Evolutionary conservation across 2,113 vertebrate species (phyloP).

Genomic region (Clarias magur): DNA sequence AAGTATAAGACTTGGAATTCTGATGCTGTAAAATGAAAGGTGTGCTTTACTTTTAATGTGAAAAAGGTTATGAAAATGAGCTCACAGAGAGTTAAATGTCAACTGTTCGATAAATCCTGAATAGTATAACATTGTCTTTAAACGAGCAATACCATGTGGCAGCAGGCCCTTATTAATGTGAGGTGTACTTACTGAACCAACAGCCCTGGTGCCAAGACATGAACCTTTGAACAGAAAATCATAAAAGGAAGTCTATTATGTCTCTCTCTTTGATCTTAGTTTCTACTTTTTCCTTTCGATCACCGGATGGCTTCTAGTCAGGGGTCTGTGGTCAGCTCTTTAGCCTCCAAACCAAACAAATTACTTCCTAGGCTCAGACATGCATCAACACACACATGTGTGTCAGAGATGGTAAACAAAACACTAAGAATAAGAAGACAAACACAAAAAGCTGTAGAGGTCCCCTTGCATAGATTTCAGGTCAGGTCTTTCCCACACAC

Average conservation of each 20-base stretch:
- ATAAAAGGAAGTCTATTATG: neutral
- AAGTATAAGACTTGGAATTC: slow-evolving; percentile 7
- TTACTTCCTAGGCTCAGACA: slow-evolving; percentile 52
- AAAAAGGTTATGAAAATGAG: neutral
- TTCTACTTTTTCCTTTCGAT: slow-evolving; percentile 21
- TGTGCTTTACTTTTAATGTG: neutral
- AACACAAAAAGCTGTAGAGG: slow-evolving; percentile 52
- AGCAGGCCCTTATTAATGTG: neutral
- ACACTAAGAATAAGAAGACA: slow-evolving; percentile 51
- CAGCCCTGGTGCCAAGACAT: neutral
- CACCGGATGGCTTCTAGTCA: slow-evolving; percentile 49
- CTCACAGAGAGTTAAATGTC: neutral
- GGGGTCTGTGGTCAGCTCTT: slow-evolving; percentile 59
- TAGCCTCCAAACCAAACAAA: slow-evolving; percentile 71
- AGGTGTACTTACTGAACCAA: neutral
- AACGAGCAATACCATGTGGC: slow-evolving; percentile 18
- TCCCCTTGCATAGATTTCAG: slow-evolving; percentile 42
- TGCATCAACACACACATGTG: slow-evolving; percentile 12
- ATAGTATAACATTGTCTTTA: slow-evolving; percentile 8
- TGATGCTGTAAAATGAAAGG: neutral
- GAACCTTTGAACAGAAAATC: slow-evolving; percentile 15
- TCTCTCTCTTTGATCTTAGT: slow-evolving; percentile 23
- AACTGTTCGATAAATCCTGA: neutral
- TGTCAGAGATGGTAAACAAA: slow-evolving; percentile 38
- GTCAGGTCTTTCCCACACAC: slow-evolving; percentile 54